phyloP scores from a whole-genome alignment of 2,888 invertebrate genomes.

The Dicyrtomina minuta region DNA sequence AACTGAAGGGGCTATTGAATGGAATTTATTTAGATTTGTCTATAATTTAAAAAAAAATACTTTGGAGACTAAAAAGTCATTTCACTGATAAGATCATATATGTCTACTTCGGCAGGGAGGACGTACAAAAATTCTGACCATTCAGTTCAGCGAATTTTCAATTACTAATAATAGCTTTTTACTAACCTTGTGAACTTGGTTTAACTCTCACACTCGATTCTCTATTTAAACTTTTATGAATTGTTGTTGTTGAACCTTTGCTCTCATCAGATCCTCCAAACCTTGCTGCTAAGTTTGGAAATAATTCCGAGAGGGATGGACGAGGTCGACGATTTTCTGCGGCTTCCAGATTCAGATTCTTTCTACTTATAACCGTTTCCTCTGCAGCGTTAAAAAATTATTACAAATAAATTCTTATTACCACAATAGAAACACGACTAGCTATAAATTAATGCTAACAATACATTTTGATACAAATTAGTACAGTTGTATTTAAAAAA shows the following conservation, averaged over 20 bases:
- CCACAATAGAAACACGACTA: too few relatives aligned
- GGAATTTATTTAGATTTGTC: background rate
- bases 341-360: conserved; percentile 49
- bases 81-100: background rate
- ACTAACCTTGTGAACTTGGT: conserved; percentile 51
- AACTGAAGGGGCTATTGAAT: background rate
- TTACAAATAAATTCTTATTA: background rate
- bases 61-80: too few relatives aligned
- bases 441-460: too few relatives aligned
- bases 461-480: too few relatives aligned
- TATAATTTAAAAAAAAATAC: background rate
- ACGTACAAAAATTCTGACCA: background rate
- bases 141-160: too few relatives aligned
- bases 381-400: conserved; percentile 33
- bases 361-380: conserved; percentile 50
- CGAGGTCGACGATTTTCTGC: conserved; percentile 50
- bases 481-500: too few relatives aligned
- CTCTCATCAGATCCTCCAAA: conserved; percentile 48
- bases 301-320: conserved; percentile 53
- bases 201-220: conserved; percentile 53
- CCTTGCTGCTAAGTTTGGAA: conserved; percentile 52
- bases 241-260: conserved; percentile 50
- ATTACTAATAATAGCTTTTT: background rate
- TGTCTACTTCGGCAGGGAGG: background rate
- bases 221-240: conserved; percentile 50